These are phyloP conservation scores for Phoenicopterus ruber DNA, from an alignment of 2,113 vertebrate genomes.

Conservation along the genomic window DNA sequence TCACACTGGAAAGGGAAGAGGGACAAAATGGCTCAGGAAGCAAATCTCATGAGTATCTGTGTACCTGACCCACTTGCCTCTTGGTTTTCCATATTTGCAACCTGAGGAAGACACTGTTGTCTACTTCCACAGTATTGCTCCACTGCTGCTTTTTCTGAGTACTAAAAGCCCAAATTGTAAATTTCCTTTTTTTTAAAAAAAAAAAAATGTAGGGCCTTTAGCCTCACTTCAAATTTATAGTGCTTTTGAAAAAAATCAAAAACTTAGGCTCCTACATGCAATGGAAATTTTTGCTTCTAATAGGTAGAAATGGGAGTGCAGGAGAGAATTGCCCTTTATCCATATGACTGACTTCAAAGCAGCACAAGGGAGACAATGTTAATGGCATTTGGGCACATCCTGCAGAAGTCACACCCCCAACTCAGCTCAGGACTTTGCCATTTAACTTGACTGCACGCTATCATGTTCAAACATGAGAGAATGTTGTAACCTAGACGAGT, in stretches of 20 bases:
- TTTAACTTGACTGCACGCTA: background rate
- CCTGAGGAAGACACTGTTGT: background rate
- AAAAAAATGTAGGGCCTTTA: background rate
- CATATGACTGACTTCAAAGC: background rate
- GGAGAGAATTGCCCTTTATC: background rate
- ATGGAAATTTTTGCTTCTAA: background rate
- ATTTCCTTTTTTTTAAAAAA: background rate
- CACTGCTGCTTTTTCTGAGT: background rate
- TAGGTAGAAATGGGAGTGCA: background rate
- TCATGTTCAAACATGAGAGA: constrained; percentile 5
- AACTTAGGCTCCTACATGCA: background rate
- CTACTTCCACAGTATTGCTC: background rate
- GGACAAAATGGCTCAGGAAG: background rate
- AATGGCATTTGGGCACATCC: background rate
- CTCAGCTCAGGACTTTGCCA: background rate
- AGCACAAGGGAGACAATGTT: background rate
- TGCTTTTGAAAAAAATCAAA: background rate
- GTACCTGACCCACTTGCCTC: background rate
- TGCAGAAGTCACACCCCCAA: background rate
- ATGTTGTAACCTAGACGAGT: background rate
- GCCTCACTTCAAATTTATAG: background rate
- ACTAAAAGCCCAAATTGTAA: background rate
- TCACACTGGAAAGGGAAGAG: background rate
- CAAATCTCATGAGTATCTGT: background rate
- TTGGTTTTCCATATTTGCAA: background rate